Evolutionary conservation across 2,888 invertebrate genomes (phyloP).

Genomic region (Dendrolimus pini): DNA sequence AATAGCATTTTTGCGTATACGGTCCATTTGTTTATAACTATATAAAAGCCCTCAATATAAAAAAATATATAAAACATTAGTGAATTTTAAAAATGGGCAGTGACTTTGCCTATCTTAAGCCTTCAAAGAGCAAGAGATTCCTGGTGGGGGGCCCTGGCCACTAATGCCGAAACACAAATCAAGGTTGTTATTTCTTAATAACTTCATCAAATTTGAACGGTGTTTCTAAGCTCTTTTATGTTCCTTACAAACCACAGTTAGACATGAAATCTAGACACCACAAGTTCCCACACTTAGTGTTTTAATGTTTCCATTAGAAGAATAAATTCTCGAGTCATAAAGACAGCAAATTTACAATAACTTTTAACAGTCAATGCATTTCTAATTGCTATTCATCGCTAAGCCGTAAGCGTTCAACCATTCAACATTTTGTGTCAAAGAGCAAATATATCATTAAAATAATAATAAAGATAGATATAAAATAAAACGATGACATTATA

Average conservation of each 20-base stretch:
- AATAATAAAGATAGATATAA: conserved; percentile 18
- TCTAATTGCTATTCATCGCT: conserved; percentile 2
- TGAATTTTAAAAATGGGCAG: too few species aligned
- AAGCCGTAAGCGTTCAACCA: conserved; percentile 4
- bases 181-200: too few species aligned
- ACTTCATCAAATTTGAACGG: too few species aligned
- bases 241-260: not conserved
- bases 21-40: too few species aligned
- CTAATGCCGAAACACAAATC: too few species aligned
- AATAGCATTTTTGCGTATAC: too few species aligned
- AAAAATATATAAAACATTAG: too few species aligned
- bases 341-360: conserved; percentile 3
- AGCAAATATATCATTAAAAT: conserved; percentile 18
- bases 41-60: too few species aligned
- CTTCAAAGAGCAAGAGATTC: too few species aligned
- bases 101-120: too few species aligned
- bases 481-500: conserved; percentile 20
- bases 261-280: not conserved
- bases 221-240: too few species aligned
- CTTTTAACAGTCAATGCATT: conserved; percentile 6
- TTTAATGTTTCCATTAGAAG: conserved; percentile 2
- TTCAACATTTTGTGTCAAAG: conserved; percentile 11
- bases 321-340: not conserved
- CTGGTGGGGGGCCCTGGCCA: too few species aligned
- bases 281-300: not conserved